Percentiles rank a stretch among this genome's conserved stretches.
Evolutionary conservation across 2,113 vertebrate species (phyloP).

Genomic region (Psilopsiagon aurifrons): DNA sequence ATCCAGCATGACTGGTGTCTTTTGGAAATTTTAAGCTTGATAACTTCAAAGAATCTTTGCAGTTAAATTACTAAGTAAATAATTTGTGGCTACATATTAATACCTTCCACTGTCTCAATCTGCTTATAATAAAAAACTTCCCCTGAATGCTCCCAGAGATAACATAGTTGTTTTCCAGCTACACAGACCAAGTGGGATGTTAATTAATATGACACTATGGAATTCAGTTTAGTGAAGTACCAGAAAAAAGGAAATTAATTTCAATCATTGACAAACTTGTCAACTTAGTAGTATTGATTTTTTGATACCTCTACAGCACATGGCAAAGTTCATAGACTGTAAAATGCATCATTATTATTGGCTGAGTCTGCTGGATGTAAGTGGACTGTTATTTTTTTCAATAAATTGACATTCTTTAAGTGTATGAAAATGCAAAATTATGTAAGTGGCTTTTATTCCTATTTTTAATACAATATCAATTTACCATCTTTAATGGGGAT

Average conservation of each 20-base stretch:
- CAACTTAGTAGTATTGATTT: constrained; percentile 67
- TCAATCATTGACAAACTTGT: constrained; percentile 67
- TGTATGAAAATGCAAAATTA: constrained; percentile 39
- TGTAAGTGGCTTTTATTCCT: neutral
- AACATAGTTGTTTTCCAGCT: neutral
- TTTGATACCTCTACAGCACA: constrained; percentile 3
- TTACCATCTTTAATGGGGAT: neutral
- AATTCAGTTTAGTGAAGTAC: constrained; percentile 60
- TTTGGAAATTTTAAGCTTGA: neutral
- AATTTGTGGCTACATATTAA: neutral
- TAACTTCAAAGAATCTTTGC: neutral
- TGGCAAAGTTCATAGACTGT: constrained; percentile 51
- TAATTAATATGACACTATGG: constrained; percentile 14
- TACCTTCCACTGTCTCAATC: neutral
- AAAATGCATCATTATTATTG: constrained; percentile 61
- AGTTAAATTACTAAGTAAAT: neutral
- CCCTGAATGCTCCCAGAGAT: neutral
- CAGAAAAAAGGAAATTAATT: constrained; percentile 66
- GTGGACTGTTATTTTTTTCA: neutral
- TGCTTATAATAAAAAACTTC: neutral
- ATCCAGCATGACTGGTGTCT: neutral
- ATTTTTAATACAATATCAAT: constrained; percentile 23
- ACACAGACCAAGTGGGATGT: neutral
- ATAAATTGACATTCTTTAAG: constrained; percentile 39
- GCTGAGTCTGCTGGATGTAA: neutral